Evolutionary conservation across 2,888 invertebrate species (phyloP).

Genomic region (Pheosia gnoma): DNA sequence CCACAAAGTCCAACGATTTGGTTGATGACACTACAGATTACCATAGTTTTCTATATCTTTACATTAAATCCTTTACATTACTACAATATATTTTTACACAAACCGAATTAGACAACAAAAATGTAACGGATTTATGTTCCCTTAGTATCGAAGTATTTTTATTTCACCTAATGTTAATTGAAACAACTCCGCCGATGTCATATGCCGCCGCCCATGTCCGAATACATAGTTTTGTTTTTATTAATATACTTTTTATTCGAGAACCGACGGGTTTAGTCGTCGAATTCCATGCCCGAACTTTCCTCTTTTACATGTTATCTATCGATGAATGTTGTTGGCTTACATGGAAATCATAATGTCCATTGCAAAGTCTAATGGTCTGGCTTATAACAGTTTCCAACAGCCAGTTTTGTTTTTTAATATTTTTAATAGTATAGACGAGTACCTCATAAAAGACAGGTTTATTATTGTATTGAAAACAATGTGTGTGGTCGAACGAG

Average conservation of each 20-base stretch:
- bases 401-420: no score
- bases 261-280: conserved; percentile 61
- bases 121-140: conserved; percentile 60
- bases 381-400: no score
- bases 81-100: conserved; percentile 45
- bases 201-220: conserved; percentile 41
- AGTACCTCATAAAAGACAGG: conserved; percentile 20
- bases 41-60: no score
- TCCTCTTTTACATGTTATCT: conserved; percentile 68
- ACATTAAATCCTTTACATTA: no score
- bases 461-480: conserved; percentile 30
- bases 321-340: conserved; percentile 48
- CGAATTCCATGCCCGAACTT: conserved; percentile 71
- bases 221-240: conserved; percentile 61
- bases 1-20: no score
- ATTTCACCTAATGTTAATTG: conserved; percentile 76
- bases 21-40: no score
- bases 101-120: conserved; percentile 34
- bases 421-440: conserved; percentile 7
- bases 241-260: conserved; percentile 59
- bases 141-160: conserved; percentile 55
- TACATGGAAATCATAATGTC: conserved; percentile 47
- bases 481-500: conserved; percentile 32
- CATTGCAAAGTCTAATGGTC: no score
- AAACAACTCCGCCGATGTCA: conserved; percentile 72